Evolutionary conservation across 1,140 invertebrate species (phyloP).

Genomic region (Drosophila orena): DNA sequence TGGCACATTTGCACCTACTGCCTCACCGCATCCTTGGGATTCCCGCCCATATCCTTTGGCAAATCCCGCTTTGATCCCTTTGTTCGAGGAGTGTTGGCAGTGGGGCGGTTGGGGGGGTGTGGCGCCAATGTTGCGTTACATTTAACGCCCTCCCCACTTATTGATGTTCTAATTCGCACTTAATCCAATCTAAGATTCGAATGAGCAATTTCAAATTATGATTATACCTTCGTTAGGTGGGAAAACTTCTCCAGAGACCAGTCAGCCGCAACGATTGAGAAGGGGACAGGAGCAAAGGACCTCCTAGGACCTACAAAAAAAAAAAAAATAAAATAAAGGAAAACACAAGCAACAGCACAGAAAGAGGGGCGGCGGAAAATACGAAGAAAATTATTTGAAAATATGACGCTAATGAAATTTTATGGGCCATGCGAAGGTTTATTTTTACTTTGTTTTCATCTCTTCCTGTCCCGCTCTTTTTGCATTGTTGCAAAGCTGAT

Average conservation of each 20-base stretch:
- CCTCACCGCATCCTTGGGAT: conserved; percentile 5
- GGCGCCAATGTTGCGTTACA: conserved; percentile 78
- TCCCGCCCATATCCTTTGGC: conserved; percentile 26
- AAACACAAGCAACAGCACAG: conserved; percentile 30
- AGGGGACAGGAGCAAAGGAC: conserved; percentile 33
- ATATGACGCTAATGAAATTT: conserved; percentile 83
- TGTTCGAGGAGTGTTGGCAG: conserved; percentile 16
- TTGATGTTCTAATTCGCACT: conserved; percentile 83
- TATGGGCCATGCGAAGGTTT: conserved; percentile 82
- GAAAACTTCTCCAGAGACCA: conserved; percentile 61
- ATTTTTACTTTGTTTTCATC: conserved; percentile 80
- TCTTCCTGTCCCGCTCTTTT: conserved; percentile 17
- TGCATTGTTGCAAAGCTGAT: conserved; percentile 77
- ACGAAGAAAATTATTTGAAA: conserved; percentile 82
- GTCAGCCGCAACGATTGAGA: conserved; percentile 65
- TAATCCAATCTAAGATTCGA: conserved; percentile 83
- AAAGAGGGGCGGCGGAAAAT: conserved; percentile 46
- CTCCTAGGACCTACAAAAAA: conserved; percentile 39
- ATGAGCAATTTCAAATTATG: conserved; percentile 83
- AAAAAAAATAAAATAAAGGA: conserved; percentile 17
- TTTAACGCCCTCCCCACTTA: conserved; percentile 60
- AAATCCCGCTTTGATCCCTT: conserved; percentile 78
- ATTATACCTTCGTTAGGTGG: conserved; percentile 71
- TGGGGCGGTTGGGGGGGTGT: conserved; percentile 30
- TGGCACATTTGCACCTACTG: conserved; percentile 74